Conservation (phyloP, 2,797 vertebrate species). For the Cynodonichthys magdalenae region DNA sequence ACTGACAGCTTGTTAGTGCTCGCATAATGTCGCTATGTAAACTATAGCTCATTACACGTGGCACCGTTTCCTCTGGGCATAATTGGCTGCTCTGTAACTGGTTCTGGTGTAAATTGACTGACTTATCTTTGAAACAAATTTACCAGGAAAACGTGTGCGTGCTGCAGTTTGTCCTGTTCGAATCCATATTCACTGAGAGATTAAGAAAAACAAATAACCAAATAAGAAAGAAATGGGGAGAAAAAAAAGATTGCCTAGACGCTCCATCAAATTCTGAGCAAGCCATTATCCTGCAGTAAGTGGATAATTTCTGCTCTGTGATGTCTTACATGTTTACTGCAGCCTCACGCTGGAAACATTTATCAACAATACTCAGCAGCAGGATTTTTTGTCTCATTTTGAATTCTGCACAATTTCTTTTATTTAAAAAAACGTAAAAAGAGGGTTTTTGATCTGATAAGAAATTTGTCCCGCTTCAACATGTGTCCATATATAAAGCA, state of each 20-base stretch:
- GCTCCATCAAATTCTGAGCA: conserved; percentile 39
- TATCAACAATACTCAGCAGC: not conserved
- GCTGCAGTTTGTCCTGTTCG: conserved; percentile 39
- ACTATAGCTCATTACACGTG: conserved; percentile 57
- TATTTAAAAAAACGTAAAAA: not conserved
- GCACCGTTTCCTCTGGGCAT: conserved; percentile 49
- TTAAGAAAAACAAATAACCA: conserved; percentile 12
- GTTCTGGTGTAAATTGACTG: conserved; percentile 56
- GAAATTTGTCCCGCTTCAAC: conserved; percentile 51
- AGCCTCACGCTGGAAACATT: conserved; percentile 29
- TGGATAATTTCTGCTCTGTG: conserved; percentile 42
- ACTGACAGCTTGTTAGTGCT: conserved; percentile 62
- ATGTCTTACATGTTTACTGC: conserved; percentile 33
- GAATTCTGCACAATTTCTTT: not conserved
- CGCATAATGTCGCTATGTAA: conserved; percentile 48
- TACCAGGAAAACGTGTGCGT: conserved; percentile 50
- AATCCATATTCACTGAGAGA: conserved; percentile 47
- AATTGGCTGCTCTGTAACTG: conserved; percentile 55
- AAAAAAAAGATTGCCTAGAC: conserved; percentile 49
- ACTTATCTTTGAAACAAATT: conserved; percentile 63
- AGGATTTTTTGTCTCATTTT: not conserved
- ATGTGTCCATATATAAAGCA: conserved; percentile 49
- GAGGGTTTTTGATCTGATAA: not conserved
- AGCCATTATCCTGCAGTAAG: conserved; percentile 50
- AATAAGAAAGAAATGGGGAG: no score